Base-by-base conservation (phyloP, 37 sponge, comb jelly and placozoan species). In the Dysidea cf. avara region DNA sequence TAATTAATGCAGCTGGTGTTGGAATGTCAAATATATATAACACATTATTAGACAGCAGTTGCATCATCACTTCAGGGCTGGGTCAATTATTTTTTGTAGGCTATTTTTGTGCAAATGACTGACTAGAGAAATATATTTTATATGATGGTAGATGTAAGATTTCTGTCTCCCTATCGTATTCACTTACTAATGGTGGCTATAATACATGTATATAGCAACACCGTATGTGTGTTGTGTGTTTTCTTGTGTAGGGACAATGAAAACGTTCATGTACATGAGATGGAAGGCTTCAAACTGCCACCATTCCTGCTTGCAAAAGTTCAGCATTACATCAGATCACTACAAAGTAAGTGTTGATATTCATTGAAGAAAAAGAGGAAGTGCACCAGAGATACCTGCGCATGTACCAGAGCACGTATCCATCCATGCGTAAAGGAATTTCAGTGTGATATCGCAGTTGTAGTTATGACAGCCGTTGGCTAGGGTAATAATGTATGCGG, bases 301-400 rank as follows among this genome's bases (percentile, higher is more conserved):
- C 66, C 64, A 66, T 90, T 90, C 55, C 81, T 90, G 78, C 38
- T 85, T 34, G 74, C 80, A 12, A 90, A 90, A 38, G 83, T 90
- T 75, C 76, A 84, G 39, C 71, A 72, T 20, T 77, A 81, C 72
- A 83, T 90, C 67, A 64, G 52, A 22, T 80, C 81, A 50, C 72
- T 80, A 9, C 85, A 83, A 63, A 80, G 90, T 84, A 53, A 67
- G 84, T 13, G 12, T 6, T 3, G 28, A 25, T 1, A 49, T 33
- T n/a, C n/a, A 31, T 20, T 11, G 4, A 20, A 31, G 62, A 18
- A 11, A 18, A 18, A 2, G 3, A 33, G 29, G 3, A 31, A 33
- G 62, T 5, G n/a, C 20, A 18, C 3, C 32, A 24, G 3, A 2
- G n/a, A 7, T 11, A 3, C 26, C 20, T 31, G 21, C 12, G 18